These are phyloP conservation scores for Myioborus melanocephalus DNA, from an alignment of 2,797 vertebrate species.

Conservation along the genomic window DNA sequence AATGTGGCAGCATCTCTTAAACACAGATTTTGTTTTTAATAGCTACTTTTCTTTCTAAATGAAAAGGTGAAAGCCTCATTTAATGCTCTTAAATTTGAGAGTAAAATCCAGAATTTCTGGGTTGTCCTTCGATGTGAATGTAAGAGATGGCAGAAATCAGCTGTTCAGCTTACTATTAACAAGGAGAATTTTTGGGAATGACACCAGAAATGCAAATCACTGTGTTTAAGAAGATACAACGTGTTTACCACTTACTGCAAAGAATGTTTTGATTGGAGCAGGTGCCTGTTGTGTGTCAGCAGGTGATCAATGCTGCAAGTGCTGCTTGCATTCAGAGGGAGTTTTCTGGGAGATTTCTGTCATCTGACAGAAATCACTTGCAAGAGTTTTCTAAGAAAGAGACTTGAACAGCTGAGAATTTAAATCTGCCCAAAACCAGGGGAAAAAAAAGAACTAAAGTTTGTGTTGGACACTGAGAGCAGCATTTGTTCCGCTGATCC, in stretches of 20 bases:
- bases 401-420: neutral
- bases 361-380: neutral
- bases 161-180: constrained; percentile 75
- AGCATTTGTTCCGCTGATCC: neutral
- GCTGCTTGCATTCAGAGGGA: neutral
- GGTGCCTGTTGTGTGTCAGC: constrained; percentile 62
- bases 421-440: neutral
- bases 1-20: neutral
- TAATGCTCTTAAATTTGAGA: constrained; percentile 55
- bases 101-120: constrained; percentile 52
- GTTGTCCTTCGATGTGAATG: constrained; percentile 61
- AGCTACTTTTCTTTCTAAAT: neutral
- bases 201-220: constrained; percentile 22
- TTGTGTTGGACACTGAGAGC: neutral
- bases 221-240: neutral
- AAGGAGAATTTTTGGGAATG: constrained; percentile 42
- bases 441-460: neutral
- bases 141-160: constrained; percentile 65
- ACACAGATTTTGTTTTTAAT: constrained; percentile 7
- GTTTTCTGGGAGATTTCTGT: neutral
- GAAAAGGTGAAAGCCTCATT: constrained; percentile 45
- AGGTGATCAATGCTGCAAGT: neutral
- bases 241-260: neutral
- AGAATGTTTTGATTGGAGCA: constrained; percentile 16
- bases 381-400: neutral